A percentile compares a stretch with the other conserved stretches of the same genome.
Evolutionary conservation across 2,797 vertebrate species (phyloP).

Genomic region (Myiothlypis chrysogaster): DNA sequence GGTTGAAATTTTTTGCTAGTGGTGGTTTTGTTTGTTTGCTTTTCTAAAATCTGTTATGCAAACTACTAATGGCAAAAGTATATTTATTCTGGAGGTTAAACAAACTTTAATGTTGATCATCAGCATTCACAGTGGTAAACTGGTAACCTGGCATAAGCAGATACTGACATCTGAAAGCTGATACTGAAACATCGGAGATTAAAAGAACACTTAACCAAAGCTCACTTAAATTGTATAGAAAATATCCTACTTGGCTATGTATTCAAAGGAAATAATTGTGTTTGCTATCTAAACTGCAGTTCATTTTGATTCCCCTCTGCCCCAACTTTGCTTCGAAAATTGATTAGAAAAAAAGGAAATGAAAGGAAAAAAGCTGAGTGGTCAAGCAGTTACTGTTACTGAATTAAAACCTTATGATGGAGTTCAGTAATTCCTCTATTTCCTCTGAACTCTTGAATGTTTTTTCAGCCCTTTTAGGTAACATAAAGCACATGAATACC

Average conservation of each 20-base stretch:
- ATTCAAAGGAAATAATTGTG: neutral
- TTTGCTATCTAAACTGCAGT: neutral
- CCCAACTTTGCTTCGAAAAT: neutral
- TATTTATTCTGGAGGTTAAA: neutral
- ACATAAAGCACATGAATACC: neutral
- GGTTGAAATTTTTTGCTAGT: neutral
- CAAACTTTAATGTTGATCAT: neutral
- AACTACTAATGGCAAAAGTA: neutral
- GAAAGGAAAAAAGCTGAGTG: neutral
- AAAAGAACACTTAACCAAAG: neutral
- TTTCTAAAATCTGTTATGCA: neutral
- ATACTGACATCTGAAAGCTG: neutral
- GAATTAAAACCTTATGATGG: conserved; percentile 27
- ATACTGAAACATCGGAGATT: neutral
- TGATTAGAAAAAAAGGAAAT: neutral
- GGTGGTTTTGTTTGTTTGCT: neutral
- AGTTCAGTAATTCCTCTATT: neutral
- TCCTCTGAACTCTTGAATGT: conserved; percentile 8
- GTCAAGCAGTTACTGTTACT: neutral
- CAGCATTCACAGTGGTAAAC: neutral
- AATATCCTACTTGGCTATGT: neutral
- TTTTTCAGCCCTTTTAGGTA: conserved; percentile 14
- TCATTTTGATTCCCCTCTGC: neutral
- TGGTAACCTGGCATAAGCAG: neutral
- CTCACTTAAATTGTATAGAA: neutral